Conservation (phyloP, 1,140 invertebrate species). For the Zaprionus gabonicus region DNA sequence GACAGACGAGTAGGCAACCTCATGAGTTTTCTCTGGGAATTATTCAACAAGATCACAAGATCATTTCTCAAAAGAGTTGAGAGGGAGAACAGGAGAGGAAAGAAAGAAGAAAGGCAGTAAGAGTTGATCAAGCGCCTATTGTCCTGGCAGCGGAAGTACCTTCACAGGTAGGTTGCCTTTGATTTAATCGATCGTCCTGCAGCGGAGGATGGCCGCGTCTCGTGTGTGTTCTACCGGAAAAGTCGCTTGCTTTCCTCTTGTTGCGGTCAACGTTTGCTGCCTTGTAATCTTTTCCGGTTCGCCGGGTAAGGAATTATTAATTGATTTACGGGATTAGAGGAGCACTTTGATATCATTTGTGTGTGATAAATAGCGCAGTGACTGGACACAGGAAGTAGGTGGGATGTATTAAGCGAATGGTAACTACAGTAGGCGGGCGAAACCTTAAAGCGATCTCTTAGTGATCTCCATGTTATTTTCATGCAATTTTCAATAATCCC, state of each 20-base stretch:
- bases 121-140: conserved; percentile 9
- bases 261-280: conserved; percentile 46
- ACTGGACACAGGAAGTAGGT: background rate
- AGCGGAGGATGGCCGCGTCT: conserved; percentile 14
- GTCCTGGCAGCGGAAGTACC: conserved; percentile 55
- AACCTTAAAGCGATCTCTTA: too few relatives aligned
- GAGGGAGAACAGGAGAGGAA: background rate
- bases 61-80: conserved; percentile 71
- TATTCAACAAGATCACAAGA: conserved; percentile 70
- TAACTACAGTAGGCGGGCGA: too few relatives aligned
- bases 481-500: too few relatives aligned
- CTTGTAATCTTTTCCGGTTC: conserved; percentile 69
- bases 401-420: background rate
- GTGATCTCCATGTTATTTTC: too few relatives aligned
- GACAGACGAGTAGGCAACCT: conserved; percentile 28
- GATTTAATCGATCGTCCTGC: conserved; percentile 56
- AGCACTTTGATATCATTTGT: conserved; percentile 21
- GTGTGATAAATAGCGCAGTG: conserved; percentile 20
- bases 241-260: background rate
- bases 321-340: conserved; percentile 40
- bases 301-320: conserved; percentile 52
- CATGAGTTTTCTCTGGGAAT: conserved; percentile 20
- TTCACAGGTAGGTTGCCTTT: conserved; percentile 10
- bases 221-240: background rate
- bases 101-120: background rate